Evolutionary conservation across 1,140 invertebrate genomes (phyloP).

Genomic region (Drosophila sucinea): DNA sequence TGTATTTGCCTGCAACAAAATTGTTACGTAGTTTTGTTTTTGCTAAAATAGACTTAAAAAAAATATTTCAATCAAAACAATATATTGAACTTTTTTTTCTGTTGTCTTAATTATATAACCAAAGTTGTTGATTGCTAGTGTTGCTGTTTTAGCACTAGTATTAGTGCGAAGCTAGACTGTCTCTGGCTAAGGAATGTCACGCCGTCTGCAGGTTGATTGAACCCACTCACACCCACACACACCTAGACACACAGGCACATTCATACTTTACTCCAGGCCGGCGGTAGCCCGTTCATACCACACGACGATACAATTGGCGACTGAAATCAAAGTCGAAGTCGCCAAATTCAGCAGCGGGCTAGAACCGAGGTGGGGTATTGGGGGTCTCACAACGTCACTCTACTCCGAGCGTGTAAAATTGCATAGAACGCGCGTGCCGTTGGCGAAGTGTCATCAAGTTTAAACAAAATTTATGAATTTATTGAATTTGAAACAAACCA

Average conservation of each 20-base stretch:
- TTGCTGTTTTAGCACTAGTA: slow-evolving; percentile 14
- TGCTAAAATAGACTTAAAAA: slow-evolving; percentile 51
- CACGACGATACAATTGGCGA: slow-evolving; percentile 51
- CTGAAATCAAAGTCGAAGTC: slow-evolving; percentile 68
- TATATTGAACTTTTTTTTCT: slow-evolving; percentile 30
- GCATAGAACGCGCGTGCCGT: slow-evolving; percentile 3
- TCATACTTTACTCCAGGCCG: slow-evolving; percentile 8
- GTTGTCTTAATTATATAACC: slow-evolving; percentile 44
- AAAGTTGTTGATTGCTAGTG: slow-evolving; percentile 26
- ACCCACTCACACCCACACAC: slow-evolving; percentile 43
- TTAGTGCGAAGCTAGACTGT: slow-evolving; percentile 13
- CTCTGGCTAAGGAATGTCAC: slow-evolving; percentile 20
- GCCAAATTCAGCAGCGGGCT: slow-evolving; percentile 47
- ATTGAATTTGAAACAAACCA: slow-evolving; percentile 29
- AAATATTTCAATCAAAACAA: slow-evolving; percentile 31
- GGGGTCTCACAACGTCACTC: slow-evolving; percentile 32
- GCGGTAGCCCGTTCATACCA: slow-evolving; percentile 38
- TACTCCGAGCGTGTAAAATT: slow-evolving; percentile 12
- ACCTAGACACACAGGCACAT: slow-evolving; percentile 30
- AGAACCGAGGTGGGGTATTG: slow-evolving; percentile 24
- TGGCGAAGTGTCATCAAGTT: slow-evolving; percentile 1
- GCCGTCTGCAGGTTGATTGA: slow-evolving; percentile 60
- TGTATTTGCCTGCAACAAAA: slow-evolving; percentile 34
- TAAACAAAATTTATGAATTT: slow-evolving; percentile 3
- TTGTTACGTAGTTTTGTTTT: slow-evolving; percentile 77